Evolutionary conservation across 2,888 invertebrate genomes (phyloP), one percentile per base, ranked within the genome.

Genomic region (Hololepta plana): DNA sequence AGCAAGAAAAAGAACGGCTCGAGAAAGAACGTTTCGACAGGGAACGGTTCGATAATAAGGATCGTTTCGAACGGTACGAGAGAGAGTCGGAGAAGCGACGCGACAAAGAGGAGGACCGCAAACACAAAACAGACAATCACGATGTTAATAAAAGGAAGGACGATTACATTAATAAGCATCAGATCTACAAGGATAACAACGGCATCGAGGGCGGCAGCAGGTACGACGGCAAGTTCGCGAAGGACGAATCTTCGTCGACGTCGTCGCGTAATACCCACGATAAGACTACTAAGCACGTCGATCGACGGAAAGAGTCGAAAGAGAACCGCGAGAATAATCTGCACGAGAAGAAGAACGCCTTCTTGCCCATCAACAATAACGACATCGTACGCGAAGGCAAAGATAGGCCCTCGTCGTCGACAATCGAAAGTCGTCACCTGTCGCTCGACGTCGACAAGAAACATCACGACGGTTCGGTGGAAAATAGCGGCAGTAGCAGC

Each of bases 281-380:
- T 38, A 40, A 37, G 24, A 41, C 40, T 20, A 64, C 64, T 12
- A 42, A 40, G 30, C 63, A 62, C 21, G 35, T 36, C 7, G 49
- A 52, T 19, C 58, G 60, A 42, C 45, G 53, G 55, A 58, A 26
- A 49, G 45, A 31, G 43, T 47, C 21, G n/a, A 56, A 54, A 39
- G 66, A 67, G 37, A 47, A 57, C 33, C 45, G 56, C 32, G 53
- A 52, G 32, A 65, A 60, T 45, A 57, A 59, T 34, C 55, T 63
- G 19, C 46, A 47, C 30, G 65, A 63, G 20, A 67, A 64, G 26
- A 44, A 47, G 33, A 42, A 37, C 39, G 11, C 15, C 21, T 24
- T 32, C 8, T 33, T 28, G n/a, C n/a, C n/a, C 27, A 29, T n/a
- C n/a, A 31, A 42, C 22, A 30, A 33, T 21, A 36, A 40, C 26